phyloP scores from a whole-genome alignment of 2,888 invertebrate species.

The Drosophila colorata region DNA sequence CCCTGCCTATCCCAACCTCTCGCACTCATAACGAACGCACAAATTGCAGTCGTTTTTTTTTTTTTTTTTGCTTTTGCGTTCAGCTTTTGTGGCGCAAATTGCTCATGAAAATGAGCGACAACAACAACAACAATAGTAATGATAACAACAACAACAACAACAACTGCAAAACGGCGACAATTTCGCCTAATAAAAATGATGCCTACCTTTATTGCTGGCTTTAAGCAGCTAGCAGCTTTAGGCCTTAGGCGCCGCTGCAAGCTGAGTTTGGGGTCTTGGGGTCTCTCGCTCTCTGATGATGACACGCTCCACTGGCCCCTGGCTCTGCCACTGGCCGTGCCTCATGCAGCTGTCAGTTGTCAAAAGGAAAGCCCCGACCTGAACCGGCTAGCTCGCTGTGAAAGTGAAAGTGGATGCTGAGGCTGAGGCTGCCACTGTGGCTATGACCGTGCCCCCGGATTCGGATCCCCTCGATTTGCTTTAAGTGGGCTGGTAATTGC shows the following conservation, averaged over 20 bases:
- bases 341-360: slow-evolving; percentile 52
- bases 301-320: slow-evolving; percentile 60
- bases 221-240: slow-evolving; percentile 35
- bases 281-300: slow-evolving; percentile 35
- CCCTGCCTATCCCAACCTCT: slow-evolving; percentile 6
- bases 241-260: slow-evolving; percentile 1
- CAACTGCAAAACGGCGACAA: slow-evolving; percentile 39
- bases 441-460: no score
- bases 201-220: slow-evolving; percentile 39
- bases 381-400: slow-evolving; percentile 23
- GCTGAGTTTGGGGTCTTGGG: slow-evolving; percentile 1
- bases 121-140: slow-evolving; percentile 7
- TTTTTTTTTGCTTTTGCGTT: slow-evolving; percentile 6
- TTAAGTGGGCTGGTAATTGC: slow-evolving; percentile 68
- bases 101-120: slow-evolving; percentile 68
- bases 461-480: slow-evolving; percentile 23
- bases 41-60: slow-evolving; percentile 40
- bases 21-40: slow-evolving; percentile 58
- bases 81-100: slow-evolving; percentile 43
- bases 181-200: slow-evolving; percentile 74
- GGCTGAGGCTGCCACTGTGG: neutral
- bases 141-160: slow-evolving; percentile 12
- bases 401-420: slow-evolving; percentile 67
- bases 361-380: slow-evolving; percentile 52
- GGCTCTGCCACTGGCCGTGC: slow-evolving; percentile 25